phyloP scores from a whole-genome alignment of 2,797 vertebrate species.

The Chrysocyon brachyurus region DNA sequence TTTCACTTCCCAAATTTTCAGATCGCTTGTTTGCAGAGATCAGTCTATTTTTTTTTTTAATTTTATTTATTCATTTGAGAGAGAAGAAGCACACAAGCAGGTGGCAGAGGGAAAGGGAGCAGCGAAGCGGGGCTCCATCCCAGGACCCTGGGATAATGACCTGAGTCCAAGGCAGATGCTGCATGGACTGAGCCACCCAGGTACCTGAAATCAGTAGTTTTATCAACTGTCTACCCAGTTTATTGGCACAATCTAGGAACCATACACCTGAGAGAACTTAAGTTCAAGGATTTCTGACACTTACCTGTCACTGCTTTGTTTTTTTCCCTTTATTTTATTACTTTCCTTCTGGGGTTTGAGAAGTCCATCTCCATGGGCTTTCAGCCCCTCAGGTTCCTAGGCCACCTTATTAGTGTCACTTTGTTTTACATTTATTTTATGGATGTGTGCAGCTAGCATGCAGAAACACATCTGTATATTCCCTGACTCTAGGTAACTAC shows the following conservation, averaged over 20 bases:
- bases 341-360: neutral
- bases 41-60: neutral
- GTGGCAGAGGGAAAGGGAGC: neutral
- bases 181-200: neutral
- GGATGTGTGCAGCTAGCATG: neutral
- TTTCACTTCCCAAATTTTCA: neutral
- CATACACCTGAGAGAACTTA: neutral
- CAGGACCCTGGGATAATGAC: neutral
- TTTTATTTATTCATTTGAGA: neutral
- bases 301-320: neutral
- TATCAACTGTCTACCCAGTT: neutral
- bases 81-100: neutral
- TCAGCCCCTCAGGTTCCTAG: neutral
- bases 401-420: neutral
- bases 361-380: neutral
- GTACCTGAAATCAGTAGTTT: neutral
- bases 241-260: neutral
- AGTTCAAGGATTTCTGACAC: neutral
- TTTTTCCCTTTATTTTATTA: neutral
- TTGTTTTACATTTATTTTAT: neutral
- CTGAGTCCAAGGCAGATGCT: neutral
- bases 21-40: neutral
- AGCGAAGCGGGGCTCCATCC: fast-evolving
- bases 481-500: neutral
- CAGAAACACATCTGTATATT: neutral